Conservation (phyloP, 1,140 invertebrate species). For the Ctenoplectra terminalis region DNA sequence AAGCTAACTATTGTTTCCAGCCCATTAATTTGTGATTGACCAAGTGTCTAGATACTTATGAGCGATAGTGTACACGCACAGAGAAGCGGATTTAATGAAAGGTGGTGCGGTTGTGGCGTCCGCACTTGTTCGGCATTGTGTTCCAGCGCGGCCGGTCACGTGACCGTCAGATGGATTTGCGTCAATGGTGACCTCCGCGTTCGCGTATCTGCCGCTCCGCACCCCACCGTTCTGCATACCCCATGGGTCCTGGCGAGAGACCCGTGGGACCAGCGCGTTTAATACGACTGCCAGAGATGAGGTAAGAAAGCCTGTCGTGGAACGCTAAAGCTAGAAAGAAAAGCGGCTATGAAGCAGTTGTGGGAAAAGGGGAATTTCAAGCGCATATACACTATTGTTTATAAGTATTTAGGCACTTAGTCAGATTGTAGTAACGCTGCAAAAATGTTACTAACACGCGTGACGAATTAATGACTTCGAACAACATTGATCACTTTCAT, state of each 20-base stretch:
- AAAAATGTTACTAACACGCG: too few relatives aligned
- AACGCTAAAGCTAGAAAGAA: constrained; percentile 24
- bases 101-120: constrained; percentile 27
- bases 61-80: background rate
- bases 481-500: too few relatives aligned
- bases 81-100: constrained; percentile 68
- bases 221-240: constrained; percentile 67
- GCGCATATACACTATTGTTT: too few relatives aligned
- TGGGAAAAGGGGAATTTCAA: background rate
- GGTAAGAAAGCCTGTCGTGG: constrained; percentile 28
- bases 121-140: constrained; percentile 55
- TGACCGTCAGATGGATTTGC: constrained; percentile 80
- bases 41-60: too few relatives aligned
- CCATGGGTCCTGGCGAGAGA: constrained; percentile 45
- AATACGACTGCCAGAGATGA: constrained; percentile 25
- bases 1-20: too few relatives aligned
- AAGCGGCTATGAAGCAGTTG: background rate
- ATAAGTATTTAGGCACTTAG: too few relatives aligned
- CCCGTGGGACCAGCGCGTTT: constrained; percentile 42
- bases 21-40: too few relatives aligned
- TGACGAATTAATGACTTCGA: too few relatives aligned
- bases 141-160: constrained; percentile 71
- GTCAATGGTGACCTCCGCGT: constrained; percentile 81
- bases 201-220: constrained; percentile 68
- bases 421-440: too few relatives aligned